phyloP scores from a whole-genome alignment of 2,113 vertebrate species.

The Laterallus jamaicensis region DNA sequence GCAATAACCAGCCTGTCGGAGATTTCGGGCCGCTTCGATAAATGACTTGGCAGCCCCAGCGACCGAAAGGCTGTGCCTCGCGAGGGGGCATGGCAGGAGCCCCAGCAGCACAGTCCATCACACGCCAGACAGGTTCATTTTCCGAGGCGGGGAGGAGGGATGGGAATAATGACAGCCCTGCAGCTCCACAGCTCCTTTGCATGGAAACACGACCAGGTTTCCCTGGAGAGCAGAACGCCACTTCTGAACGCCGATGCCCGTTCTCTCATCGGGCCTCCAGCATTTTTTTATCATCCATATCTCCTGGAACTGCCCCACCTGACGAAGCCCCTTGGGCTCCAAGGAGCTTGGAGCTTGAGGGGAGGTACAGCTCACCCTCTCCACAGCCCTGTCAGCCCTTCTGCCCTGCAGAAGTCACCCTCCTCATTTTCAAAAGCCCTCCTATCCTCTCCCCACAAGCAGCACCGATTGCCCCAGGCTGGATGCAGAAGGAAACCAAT shows the following conservation, averaged over 20 bases:
- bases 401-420: not conserved
- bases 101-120: not conserved
- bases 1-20: not conserved
- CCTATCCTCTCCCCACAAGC: not conserved
- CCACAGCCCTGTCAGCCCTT: not conserved
- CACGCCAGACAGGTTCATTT: not conserved
- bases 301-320: not conserved
- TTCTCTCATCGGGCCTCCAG: not conserved
- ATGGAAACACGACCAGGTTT: not conserved
- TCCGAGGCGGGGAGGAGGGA: not conserved
- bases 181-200: not conserved
- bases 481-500: not conserved
- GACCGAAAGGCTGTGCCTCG: not conserved
- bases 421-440: not conserved
- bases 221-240: not conserved
- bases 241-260: not conserved
- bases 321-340: accelerated
- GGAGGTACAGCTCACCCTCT: accelerated
- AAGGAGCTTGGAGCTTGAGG: not conserved
- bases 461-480: not conserved
- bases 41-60: not conserved
- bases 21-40: not conserved
- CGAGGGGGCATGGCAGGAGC: accelerated
- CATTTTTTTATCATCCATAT: not conserved
- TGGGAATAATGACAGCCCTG: not conserved